A percentile compares a stretch with the other conserved stretches of the same genome.
phyloP scores from a whole-genome alignment of 2,888 invertebrate species.

The Acronicta leporina region DNA sequence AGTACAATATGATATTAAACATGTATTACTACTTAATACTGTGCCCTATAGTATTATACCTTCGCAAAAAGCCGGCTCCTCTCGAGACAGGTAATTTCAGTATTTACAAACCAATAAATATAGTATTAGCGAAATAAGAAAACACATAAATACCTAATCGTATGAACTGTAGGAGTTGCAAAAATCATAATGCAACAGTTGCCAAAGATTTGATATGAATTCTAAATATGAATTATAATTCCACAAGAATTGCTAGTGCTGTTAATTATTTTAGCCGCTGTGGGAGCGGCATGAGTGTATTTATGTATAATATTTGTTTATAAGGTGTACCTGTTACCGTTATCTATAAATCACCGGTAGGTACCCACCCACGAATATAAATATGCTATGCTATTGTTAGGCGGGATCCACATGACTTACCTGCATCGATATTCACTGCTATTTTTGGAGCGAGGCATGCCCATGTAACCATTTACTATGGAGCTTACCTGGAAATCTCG shows the following conservation, averaged over 20 bases:
- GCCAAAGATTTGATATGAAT: too few species aligned
- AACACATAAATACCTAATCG: too few species aligned
- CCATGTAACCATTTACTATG: conserved; percentile 9
- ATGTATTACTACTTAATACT: background rate
- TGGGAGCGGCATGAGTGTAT: too few species aligned
- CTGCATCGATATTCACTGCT: conserved; percentile 28
- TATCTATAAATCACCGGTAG: background rate
- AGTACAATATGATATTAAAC: background rate
- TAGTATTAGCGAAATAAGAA: too few species aligned
- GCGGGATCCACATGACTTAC: conserved; percentile 3
- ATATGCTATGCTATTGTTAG: conserved; percentile 38
- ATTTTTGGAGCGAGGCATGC: conserved; percentile 19
- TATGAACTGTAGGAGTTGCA: too few species aligned
- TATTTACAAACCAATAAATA: too few species aligned
- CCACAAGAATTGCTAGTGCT: too few species aligned
- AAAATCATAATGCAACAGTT: too few species aligned
- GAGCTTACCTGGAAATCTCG: conserved; percentile 1
- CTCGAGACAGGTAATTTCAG: too few species aligned
- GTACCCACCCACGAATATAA: conserved; percentile 13
- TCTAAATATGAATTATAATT: too few species aligned
- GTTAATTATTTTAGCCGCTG: too few species aligned
- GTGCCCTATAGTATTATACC: background rate
- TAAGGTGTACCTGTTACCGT: background rate
- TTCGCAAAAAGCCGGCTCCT: background rate
- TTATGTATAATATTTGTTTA: too few species aligned